Base-by-base conservation (phyloP, 2,888 invertebrate genomes). In the Nasonia oneida region DNA sequence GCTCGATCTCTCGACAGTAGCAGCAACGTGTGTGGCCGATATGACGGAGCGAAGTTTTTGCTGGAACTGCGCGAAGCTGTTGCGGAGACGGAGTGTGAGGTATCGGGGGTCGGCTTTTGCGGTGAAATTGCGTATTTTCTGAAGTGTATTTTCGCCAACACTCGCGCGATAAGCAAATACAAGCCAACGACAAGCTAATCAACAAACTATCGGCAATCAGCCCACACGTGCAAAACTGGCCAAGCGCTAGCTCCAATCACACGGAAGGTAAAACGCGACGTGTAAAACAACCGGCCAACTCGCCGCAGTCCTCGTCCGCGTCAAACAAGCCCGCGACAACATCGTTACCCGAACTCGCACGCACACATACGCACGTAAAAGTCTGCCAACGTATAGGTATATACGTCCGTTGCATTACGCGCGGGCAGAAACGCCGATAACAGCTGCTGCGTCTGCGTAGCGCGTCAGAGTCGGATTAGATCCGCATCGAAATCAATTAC, bases 401-500 rank as follows among this genome's bases (percentile, higher is more conserved):
- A 80, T 57, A 53, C 81, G 57, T 33, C 4, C 75, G 10, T n/a
- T n/a, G 64, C 12, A 42, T 64, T 53, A 33, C 33, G 6, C 53
- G 47, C 3, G 6, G 0, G 29, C 29, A 29, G 75, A 50, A 14
- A 50, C 64, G 61, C 78, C 83, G 78, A 71, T 83, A 78, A 78
- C 78, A 83, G 78, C 78, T 37, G 37, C 37, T 37, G 37, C 37
- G 1, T 61, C 71, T 39, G 53, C 50, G 67, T 47, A 64, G 23
- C 39, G 53, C 67, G 70, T 50, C 70, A 42, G 29, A 29, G 18
- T 53, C 18, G 53, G 80, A 76, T 85, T 82, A 85, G 71, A 77
- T 64, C 71, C 64, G 70, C 50, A 67, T 78, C 18, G 67, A 47
- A 79, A 85, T 82, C 85, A 85, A 85, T 85, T 85, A 79, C 70